Evolutionary conservation across 2,113 vertebrate genomes (phyloP).

Genomic region (Misgurnus anguillicaudatus): DNA sequence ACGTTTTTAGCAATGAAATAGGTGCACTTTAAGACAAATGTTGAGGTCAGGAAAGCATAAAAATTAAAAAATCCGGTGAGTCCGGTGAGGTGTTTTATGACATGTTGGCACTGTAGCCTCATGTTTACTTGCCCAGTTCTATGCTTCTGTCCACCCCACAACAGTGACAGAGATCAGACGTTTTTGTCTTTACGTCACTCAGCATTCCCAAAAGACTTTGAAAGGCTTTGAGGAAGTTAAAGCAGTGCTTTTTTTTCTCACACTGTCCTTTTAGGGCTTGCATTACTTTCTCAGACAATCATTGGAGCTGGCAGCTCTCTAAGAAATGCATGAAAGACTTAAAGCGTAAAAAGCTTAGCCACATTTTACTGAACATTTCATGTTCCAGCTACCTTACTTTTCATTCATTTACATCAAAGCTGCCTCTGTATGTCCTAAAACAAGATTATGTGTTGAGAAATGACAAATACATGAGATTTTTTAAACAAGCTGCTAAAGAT

Average conservation of each 20-base stretch:
- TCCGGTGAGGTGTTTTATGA: neutral
- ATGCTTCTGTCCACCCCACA: conserved; percentile 8
- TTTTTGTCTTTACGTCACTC: conserved; percentile 65
- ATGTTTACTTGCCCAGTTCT: conserved; percentile 4
- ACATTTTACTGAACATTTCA: conserved; percentile 43
- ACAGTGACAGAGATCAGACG: conserved; percentile 54
- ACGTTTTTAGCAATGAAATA: too few species aligned
- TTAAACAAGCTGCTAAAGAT: neutral
- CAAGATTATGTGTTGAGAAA: conserved; percentile 1
- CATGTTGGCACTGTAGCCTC: neutral
- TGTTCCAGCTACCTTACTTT: conserved; percentile 51
- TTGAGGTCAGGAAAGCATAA: too few species aligned
- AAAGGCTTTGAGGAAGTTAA: conserved; percentile 62
- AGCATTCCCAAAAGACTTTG: conserved; percentile 58
- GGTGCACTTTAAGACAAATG: too few species aligned
- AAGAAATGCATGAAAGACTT: conserved; percentile 63
- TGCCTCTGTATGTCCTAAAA: neutral
- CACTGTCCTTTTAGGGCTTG: conserved; percentile 56
- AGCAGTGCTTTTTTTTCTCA: conserved; percentile 30
- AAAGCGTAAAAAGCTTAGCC: conserved; percentile 46
- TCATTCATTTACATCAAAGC: conserved; percentile 18
- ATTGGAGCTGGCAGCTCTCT: conserved; percentile 58
- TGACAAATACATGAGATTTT: neutral
- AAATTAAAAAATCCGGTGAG: too few species aligned
- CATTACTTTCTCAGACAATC: conserved; percentile 58